These are phyloP conservation scores for Drosophila melanica DNA, from an alignment of 1,140 invertebrate genomes.

Conservation along the genomic window DNA sequence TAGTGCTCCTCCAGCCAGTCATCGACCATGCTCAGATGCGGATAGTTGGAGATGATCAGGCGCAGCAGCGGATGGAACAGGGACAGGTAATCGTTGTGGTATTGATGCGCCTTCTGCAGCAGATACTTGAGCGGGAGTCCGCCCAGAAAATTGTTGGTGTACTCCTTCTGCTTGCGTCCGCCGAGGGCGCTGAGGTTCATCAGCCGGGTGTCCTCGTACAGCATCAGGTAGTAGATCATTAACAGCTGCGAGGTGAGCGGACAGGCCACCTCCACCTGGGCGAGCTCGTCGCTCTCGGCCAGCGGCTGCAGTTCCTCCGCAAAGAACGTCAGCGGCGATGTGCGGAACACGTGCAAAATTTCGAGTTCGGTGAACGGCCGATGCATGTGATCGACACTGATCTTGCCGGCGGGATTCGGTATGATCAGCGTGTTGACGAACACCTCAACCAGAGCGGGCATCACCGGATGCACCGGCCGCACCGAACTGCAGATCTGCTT, in stretches of 20 bases:
- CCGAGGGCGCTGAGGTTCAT: constrained; percentile 90
- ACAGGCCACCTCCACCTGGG: constrained; percentile 84
- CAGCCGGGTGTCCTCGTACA: constrained; percentile 96
- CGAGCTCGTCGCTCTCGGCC: constrained; percentile 60
- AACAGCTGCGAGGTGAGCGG: constrained; percentile 94
- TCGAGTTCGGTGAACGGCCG: constrained; percentile 96
- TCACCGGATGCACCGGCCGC: constrained; percentile 95
- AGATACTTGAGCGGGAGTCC: constrained; percentile 97
- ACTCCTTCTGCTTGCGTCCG: constrained; percentile 92
- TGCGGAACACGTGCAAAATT: constrained; percentile 93
- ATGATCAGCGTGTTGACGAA: constrained; percentile 97
- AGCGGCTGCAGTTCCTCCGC: constrained; percentile 85
- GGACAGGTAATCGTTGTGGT: constrained; percentile 94
- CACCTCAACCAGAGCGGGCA: constrained; percentile 96
- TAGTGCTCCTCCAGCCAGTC: constrained; percentile 95
- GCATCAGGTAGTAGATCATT: constrained; percentile 95
- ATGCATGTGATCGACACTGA: constrained; percentile 89
- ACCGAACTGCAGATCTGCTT: constrained; percentile 94
- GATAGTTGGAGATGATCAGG: constrained; percentile 96
- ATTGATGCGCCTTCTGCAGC: constrained; percentile 95
- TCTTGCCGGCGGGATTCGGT: constrained; percentile 86
- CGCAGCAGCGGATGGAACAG: constrained; percentile 94
- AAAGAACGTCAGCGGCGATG: constrained; percentile 86
- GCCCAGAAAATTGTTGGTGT: constrained; percentile 94
- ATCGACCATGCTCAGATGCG: constrained; percentile 96